Conservation (phyloP, 2,888 invertebrate species). For the Amiota minor region DNA sequence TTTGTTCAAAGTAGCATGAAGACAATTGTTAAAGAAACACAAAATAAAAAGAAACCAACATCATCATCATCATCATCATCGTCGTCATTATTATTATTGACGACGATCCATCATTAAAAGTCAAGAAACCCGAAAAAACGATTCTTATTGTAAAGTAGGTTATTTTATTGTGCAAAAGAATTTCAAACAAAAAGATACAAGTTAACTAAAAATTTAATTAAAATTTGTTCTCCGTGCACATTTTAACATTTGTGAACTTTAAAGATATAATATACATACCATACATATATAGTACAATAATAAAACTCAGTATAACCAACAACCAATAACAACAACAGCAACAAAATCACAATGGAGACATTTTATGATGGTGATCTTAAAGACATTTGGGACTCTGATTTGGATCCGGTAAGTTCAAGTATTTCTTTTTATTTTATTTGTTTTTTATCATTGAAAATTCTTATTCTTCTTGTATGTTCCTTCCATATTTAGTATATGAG, state of each 20-base stretch:
- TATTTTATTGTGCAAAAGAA: not conserved
- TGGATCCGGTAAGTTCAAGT: conserved; percentile 83
- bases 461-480: not conserved
- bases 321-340: conserved; percentile 22
- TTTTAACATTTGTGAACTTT: conserved; percentile 24
- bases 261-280: conserved; percentile 31
- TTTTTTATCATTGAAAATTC: not conserved
- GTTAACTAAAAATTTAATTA: conserved; percentile 12
- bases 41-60: conserved; percentile 38
- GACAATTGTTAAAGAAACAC: conserved; percentile 41
- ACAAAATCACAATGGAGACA: conserved; percentile 77
- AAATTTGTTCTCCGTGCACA: too few species aligned
- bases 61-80: not conserved
- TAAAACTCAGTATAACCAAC: not conserved
- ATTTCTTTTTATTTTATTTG: not conserved
- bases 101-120: not conserved
- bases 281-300: conserved; percentile 29
- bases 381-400: conserved; percentile 87
- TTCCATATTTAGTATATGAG: too few species aligned
- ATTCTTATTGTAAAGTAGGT: conserved; percentile 18
- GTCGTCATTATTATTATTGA: too few species aligned
- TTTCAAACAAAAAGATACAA: not conserved
- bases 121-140: conserved; percentile 17
- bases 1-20: conserved; percentile 47
- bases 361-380: conserved; percentile 86